These are phyloP conservation scores for Pheucticus melanocephalus DNA, from an alignment of 2,113 vertebrate genomes.

Conservation along the genomic window DNA sequence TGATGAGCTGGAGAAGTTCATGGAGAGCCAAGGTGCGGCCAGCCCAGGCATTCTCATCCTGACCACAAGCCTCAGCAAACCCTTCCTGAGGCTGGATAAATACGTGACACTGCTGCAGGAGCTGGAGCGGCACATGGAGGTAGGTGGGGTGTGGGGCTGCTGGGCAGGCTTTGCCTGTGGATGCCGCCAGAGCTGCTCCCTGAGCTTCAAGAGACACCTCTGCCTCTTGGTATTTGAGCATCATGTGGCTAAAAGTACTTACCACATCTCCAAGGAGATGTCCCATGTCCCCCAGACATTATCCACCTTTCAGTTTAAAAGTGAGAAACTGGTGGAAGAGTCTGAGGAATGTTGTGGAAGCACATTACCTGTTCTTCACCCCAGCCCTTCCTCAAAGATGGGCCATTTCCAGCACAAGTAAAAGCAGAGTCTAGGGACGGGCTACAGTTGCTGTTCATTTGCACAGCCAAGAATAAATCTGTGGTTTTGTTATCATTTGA, in stretches of 20 bases:
- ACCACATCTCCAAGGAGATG: neutral
- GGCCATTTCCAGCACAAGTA: neutral
- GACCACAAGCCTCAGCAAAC: slow-evolving; percentile 95
- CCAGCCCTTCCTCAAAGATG: neutral
- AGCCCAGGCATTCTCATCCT: slow-evolving; percentile 88
- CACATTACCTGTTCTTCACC: neutral
- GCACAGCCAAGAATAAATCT: neutral
- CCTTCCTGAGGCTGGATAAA: slow-evolving; percentile 95
- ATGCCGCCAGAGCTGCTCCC: neutral
- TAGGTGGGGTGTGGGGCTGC: slow-evolving; percentile 44
- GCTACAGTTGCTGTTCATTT: neutral
- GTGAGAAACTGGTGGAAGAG: neutral
- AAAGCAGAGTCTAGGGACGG: neutral
- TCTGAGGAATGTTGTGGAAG: neutral
- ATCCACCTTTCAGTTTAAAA: neutral
- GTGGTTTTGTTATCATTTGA: neutral
- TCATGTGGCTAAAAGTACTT: neutral
- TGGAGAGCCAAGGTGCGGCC: slow-evolving; percentile 91
- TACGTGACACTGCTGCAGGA: slow-evolving; percentile 93
- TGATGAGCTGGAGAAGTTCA: slow-evolving; percentile 92
- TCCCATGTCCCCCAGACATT: rapidly evolving
- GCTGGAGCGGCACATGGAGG: slow-evolving; percentile 95
- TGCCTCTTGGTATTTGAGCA: neutral
- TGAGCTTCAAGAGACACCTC: neutral
- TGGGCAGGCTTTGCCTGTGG: neutral